Evolutionary conservation across 2,113 vertebrate species (phyloP), one percentile per base, ranked within the genome.

Genomic region (Meleagris gallopavo): DNA sequence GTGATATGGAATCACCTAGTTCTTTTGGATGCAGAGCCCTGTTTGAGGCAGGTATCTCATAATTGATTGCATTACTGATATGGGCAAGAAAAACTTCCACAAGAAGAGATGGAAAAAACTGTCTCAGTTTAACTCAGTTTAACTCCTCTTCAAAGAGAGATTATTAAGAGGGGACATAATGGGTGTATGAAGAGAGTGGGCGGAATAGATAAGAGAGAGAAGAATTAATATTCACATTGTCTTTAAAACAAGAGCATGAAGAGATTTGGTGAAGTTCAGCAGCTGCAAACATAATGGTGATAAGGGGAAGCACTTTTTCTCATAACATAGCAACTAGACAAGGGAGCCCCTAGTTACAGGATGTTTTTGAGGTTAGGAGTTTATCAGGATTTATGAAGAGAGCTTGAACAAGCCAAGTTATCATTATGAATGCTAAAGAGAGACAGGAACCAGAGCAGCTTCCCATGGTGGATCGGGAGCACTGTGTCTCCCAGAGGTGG

Each of bases 311-410:
- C 19, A 58, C 64, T 95, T 95, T 77, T 92, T 88, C 87, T 83
- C 55, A 77, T 36, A 83, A 60, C 69, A 86, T 86, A 66, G 83
- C 74, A 95, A 75, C 22, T 77, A 67, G 69, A 89, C 69, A 71
- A 0, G 0, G 22, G 36, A 95, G 8, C 6, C 46, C 55, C 55
- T 87, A 38, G 36, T 76, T 89, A 67, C 82, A 95, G 84, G 82
- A 94, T 94, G 82, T 85, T 92, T 89, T 73, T 38, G 77, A 69
- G 71, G 89, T 95, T 92, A 91, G 82, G 64, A 89, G 89, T 94
- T 94, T 94, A 95, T 96, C 94, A 66, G 91, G 60, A 92, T 94
- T 95, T 88, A 85, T 83, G 64, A 45, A 85, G 50, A 86, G 58
- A 85, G 34, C 70, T 65, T 17, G 43, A 93, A 70, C 64, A 62